Evolutionary conservation across 2,888 invertebrate species (phyloP).

Genomic region (Peribatodes rhomboidaria): DNA sequence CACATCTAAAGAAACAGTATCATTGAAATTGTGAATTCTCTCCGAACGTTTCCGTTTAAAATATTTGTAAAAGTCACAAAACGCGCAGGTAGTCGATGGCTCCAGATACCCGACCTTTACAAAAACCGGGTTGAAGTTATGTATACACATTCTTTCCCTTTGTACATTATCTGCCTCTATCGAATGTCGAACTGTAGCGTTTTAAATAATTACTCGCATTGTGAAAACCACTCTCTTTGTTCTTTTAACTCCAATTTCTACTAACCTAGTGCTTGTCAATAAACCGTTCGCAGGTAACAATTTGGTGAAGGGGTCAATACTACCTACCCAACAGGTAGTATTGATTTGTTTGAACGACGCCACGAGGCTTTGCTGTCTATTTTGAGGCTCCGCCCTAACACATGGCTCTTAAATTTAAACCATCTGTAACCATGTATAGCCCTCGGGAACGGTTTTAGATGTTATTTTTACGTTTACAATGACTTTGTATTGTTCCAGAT

Average conservation of each 20-base stretch:
- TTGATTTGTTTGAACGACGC: neutral
- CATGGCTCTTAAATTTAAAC: constrained; percentile 12
- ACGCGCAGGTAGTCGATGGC: constrained; percentile 64
- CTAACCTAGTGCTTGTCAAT: constrained; percentile 1
- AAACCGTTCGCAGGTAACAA: constrained; percentile 17
- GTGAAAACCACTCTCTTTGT: constrained; percentile 21
- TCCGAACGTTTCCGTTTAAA: constrained; percentile 7
- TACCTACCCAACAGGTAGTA: constrained; percentile 10
- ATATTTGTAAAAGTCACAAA: constrained; percentile 32
- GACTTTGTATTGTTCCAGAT: constrained; percentile 15
- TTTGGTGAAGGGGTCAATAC: neutral
- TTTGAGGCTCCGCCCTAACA: neutral
- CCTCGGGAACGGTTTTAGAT: neutral
- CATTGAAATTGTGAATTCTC: neutral
- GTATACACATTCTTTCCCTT: constrained; percentile 59
- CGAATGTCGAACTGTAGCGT: constrained; percentile 41
- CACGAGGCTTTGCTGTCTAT: constrained; percentile 3
- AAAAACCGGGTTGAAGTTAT: constrained; percentile 61
- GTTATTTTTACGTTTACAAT: constrained; percentile 6
- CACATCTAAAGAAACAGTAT: neutral
- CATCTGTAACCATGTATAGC: neutral
- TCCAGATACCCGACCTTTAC: constrained; percentile 40
- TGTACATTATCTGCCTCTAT: constrained; percentile 40
- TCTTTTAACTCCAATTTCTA: constrained; percentile 4
- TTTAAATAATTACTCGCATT: constrained; percentile 38